Evolutionary conservation across 2,113 vertebrate genomes (phyloP), one percentile per base, ranked within the genome.

Genomic region (Tyrannus savana): DNA sequence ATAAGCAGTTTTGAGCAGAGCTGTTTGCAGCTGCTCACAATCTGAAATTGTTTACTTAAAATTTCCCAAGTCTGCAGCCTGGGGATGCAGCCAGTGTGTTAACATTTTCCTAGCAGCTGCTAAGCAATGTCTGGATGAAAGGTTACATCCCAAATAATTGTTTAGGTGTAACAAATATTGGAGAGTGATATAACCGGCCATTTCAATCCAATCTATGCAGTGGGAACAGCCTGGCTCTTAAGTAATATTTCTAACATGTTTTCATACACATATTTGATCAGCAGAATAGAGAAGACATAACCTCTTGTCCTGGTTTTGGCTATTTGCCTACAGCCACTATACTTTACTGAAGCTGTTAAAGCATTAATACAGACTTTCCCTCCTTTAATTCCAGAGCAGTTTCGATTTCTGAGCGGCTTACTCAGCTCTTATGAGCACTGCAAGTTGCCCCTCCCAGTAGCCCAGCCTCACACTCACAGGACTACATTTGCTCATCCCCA

Each of bases 21-120:
- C n/a, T 82, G 56, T 60, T 66, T 74, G 72, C 92, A 86, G 92
- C 85, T 88, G 72, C 50, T 83, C 46, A 46, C 13, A 24, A 31
- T 93, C 71, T 80, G 53, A 92, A 88, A 85, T 30, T 83, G 78
- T 91, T 94, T 85, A 68, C 50, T 93, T 92, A 63, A 59, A 79
- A 83, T 90, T 83, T 93, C 79, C 50, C 72, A 88, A 46, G 72
- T 86, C 83, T 74, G 50, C 42, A 52, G 63, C 67, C 64, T 76
- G 42, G 79, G 67, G 78, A 88, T 69, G 52, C 27, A 92, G 90
- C 55, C 82, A 88, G 50, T 7, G 16, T 88, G 67, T 85, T 71
- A 86, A 69, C 39, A 39, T 92, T 80, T 84, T 88, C 56, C 42
- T 58, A 46, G 25, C 1, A 80, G 50, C 72, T 90, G 86, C 83